Evolutionary conservation across 2,888 invertebrate genomes (phyloP), one percentile per base, ranked within the genome.

Genomic region (Monoplex corrugatus): DNA sequence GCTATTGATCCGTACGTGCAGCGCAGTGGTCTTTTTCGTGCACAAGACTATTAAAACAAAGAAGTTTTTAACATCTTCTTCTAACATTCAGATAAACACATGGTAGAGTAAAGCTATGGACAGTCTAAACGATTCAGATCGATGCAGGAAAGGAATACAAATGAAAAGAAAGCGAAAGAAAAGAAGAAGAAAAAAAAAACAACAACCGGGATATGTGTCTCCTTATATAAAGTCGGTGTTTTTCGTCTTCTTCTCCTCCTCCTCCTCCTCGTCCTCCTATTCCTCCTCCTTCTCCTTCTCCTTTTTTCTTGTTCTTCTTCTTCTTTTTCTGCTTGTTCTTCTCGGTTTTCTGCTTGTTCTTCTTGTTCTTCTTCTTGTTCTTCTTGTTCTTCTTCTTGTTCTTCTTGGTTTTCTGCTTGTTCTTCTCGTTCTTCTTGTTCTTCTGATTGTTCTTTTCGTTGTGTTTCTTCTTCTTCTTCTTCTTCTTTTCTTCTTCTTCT

Each of bases 191-290:
- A n/a, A n/a, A n/a, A n/a, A n/a, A n/a, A n/a, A n/a, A n/a, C n/a
- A n/a, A n/a, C n/a, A n/a, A n/a, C n/a, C n/a, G n/a, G n/a, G n/a
- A n/a, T n/a, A n/a, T n/a, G n/a, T n/a, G n/a, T n/a, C n/a, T n/a
- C n/a, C n/a, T n/a, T n/a, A n/a, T n/a, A n/a, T n/a, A n/a, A n/a
- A n/a, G n/a, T n/a, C n/a, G n/a, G n/a, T n/a, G 23, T 3, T 23
- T 23, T 19, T 23, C 23, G 23, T 16, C 10, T 6, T 16, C 40
- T 40, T 50, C 35, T 40, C 68, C 8, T n/a, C 38, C 19, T 16
- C 43, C 45, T 85, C 57, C 50, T n/a, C 35, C 85, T 85, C 57
- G 45, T 57, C 50, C 57, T 57, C 82, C 23, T 43, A 40, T 43
- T 43, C 82, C 35, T 23, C 45, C 50, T n/a, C 32, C 5, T 16